Percentiles rank a stretch among this genome's conserved stretches.
Evolutionary conservation across 2,888 invertebrate genomes (phyloP).

Genomic region (Isoperla grammatica): DNA sequence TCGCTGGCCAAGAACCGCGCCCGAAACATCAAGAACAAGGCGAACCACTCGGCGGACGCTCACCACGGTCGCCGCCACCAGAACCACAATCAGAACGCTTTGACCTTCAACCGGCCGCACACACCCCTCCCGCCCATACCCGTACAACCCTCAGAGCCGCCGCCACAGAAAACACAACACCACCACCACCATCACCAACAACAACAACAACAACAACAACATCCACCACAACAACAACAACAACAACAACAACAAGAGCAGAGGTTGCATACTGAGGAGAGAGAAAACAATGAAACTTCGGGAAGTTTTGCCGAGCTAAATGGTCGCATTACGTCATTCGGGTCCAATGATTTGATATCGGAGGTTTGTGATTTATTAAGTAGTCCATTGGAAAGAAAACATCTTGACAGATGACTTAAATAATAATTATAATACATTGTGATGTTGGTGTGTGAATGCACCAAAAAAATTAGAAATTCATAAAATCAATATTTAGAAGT

Average conservation of each 20-base stretch:
- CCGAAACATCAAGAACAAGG: conserved; percentile 51
- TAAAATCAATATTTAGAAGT: too few species aligned
- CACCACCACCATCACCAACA: conserved; percentile 28
- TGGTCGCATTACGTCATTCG: conserved; percentile 32
- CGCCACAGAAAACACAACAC: conserved; percentile 39
- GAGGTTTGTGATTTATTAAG: conserved; percentile 29
- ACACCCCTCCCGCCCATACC: conserved; percentile 20
- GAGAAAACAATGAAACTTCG: neutral
- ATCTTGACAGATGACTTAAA: neutral
- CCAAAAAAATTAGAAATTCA: too few species aligned
- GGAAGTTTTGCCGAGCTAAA: conserved; percentile 35
- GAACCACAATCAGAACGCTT: conserved; percentile 6
- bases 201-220: conserved; percentile 34
- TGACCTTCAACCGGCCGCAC: conserved; percentile 19
- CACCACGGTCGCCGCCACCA: conserved; percentile 49
- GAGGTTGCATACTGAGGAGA: neutral
- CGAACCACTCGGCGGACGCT: conserved; percentile 46
- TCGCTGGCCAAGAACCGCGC: conserved; percentile 80
- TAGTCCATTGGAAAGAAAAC: neutral
- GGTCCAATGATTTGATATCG: conserved; percentile 32
- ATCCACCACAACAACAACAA: conserved; percentile 34
- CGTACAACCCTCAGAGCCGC: conserved; percentile 9
- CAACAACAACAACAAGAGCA: conserved; percentile 32
- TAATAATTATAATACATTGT: too few species aligned
- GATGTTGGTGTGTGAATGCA: too few species aligned